Evolutionary conservation across 92 coral and sea anemone species (phyloP), one percentile per base, ranked within the genome.

Genomic region (Porites evermanni): DNA sequence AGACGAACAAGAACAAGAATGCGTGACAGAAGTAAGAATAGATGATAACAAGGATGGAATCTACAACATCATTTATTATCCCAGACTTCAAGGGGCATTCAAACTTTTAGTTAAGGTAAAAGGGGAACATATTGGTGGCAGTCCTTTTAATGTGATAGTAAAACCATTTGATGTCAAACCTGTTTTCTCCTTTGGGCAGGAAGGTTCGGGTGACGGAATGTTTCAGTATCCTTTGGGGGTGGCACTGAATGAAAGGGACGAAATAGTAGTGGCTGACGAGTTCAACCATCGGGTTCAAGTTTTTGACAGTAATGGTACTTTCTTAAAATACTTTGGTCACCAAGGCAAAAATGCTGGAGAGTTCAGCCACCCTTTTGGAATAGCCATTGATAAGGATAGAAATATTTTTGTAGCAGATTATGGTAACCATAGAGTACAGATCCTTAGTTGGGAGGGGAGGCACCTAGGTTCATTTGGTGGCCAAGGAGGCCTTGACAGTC

Each of bases 91-190:
- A 70, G 75, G 75, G 32, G 16, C 17, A 70, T 44, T 12, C 2
- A 70, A 44, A 12, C 7, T 44, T 13, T 70, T 51, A 10, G 18
- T 70, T 38, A 1, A 14, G n/a, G 75, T 70, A 12, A 70, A 70
- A 9, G 53, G 56, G 75, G 11, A 44, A 70, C 54, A 70, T 70
- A 53, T 70, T 26, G 21, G 20, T 13, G 75, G 75, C 1, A 70
- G 75, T 51, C 56, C 75, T 32, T 70, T 70, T 14, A 70, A 3
- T 32, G 53, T 70, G 17, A 8, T 70, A 26, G 56, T 38, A 32
- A 70, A 70, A 70, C 50, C 75, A 16, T 70, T 70, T 38, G 4
- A 70, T 14, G 19, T 44, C 53, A 70, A 70, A 70, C 75, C 74
- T 13, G 9, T 70, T 32, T 70, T 70, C 0, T 29, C 75, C 1